Base-by-base conservation (phyloP, 2,888 invertebrate species). In the Dolomedes plantarius region DNA sequence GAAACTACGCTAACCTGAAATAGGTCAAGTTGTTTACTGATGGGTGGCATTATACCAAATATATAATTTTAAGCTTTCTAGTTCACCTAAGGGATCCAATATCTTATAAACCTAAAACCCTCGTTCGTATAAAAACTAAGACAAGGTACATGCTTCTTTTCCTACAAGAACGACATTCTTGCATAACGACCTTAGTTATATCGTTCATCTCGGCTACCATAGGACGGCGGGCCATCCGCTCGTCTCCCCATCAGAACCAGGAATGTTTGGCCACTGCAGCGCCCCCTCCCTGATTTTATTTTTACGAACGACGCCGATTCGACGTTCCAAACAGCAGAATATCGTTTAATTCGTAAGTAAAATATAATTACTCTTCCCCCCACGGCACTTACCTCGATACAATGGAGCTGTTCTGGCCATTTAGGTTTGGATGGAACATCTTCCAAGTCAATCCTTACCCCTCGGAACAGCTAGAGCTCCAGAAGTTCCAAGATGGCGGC, bases 311-410 rank as follows among this genome's bases (percentile, higher is more conserved):
- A 39, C 77, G 76, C 73, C 83, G 67, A 77, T 85, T 77, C 83
- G 83, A 77, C 72, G 77, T 32, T 65, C 67, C 50, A 50, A 56
- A 76, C 72, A 72, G 41, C 32, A 65, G 80, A 73, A 73, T 73
- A 72, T 28, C 73, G 50, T 50, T 85, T 36, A 85, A 77, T 85
- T 85, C 73, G 77, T 77, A 73, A 77, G 77, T 77, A 83, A 83
- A 83, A 76, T 83, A 76, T 83, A 83, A 83, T 83, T 83, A 83
- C 62, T 76, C 75, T 31, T 62, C 76, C 72, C 56, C 56, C 56
- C 56, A 23, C 19, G 62, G 62, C 74, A 74, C 82, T 83, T 83
- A 83, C 82, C 76, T 83, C 27, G 28, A 23, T 67, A 19, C 19
- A 23, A 56, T 56, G 56, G 56, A 56, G 7, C 56, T 56, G 23